Percentiles rank a stretch among this genome's conserved stretches.
phyloP scores from a whole-genome alignment of 2,888 invertebrate genomes.

The Elgonia sp. region DNA sequence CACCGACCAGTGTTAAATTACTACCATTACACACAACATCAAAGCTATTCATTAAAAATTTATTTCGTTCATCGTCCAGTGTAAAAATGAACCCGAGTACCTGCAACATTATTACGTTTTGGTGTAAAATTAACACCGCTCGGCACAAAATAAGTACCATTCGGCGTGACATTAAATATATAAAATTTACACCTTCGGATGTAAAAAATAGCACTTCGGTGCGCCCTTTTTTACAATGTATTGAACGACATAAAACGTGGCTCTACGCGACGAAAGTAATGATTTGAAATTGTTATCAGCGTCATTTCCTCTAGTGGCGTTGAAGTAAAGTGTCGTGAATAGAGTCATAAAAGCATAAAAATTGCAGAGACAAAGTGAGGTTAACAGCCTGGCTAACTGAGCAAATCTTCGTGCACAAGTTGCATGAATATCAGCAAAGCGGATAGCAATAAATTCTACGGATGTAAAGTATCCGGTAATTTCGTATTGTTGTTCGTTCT shows the following conservation, averaged over 20 bases:
- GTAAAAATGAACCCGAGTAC: background rate
- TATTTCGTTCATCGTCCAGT: background rate
- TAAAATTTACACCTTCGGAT: slow-evolving; percentile 21
- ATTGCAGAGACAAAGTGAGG: slow-evolving; percentile 75
- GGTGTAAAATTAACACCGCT: background rate
- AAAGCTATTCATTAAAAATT: slow-evolving; percentile 14
- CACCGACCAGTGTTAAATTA: background rate
- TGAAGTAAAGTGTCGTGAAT: slow-evolving; percentile 68
- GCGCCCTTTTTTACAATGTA: background rate
- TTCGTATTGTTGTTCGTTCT: slow-evolving; percentile 83
- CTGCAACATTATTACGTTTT: background rate
- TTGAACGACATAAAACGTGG: slow-evolving; percentile 28
- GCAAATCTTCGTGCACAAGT: slow-evolving; percentile 76
- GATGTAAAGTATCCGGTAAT: slow-evolving; percentile 86
- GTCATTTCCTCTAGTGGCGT: slow-evolving; percentile 63
- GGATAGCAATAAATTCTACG: slow-evolving; percentile 84
- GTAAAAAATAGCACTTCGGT: slow-evolving; percentile 1
- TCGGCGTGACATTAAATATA: background rate
- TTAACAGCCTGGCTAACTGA: slow-evolving; percentile 76
- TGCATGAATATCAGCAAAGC: slow-evolving; percentile 76
- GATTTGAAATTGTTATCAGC: slow-evolving; percentile 64
- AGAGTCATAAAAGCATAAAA: slow-evolving; percentile 75
- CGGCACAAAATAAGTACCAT: background rate
- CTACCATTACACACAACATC: background rate
- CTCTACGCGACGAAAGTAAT: slow-evolving; percentile 38